phyloP scores from a whole-genome alignment of 2,113 vertebrate genomes.

The Dryoscopus gambensis region DNA sequence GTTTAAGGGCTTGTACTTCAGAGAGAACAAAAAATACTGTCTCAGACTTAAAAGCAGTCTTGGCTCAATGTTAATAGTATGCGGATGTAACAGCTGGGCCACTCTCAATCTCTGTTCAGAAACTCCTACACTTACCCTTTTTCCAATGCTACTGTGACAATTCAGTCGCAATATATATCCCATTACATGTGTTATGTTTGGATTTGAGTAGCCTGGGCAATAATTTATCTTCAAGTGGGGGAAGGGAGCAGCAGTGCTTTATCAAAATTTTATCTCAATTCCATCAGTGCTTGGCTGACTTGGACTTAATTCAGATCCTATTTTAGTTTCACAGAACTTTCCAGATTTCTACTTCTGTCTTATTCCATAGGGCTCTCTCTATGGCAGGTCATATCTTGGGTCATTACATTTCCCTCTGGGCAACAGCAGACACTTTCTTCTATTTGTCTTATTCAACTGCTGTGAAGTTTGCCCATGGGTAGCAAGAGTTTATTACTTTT shows the following conservation, averaged over 20 bases:
- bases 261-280: background rate
- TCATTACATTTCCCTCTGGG: slow-evolving; percentile 70
- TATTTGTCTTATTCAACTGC: slow-evolving; percentile 60
- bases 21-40: background rate
- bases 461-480: slow-evolving; percentile 51
- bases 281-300: background rate
- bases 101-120: background rate
- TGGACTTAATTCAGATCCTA: slow-evolving; percentile 30
- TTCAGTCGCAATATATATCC: background rate
- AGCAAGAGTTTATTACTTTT: slow-evolving; percentile 53
- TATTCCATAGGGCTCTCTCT: slow-evolving; percentile 2
- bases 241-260: background rate
- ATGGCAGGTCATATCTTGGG: slow-evolving; percentile 68
- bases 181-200: background rate
- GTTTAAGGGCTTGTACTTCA: background rate
- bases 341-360: slow-evolving; percentile 7
- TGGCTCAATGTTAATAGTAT: background rate
- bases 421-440: slow-evolving; percentile 47
- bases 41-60: background rate
- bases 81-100: background rate
- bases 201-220: background rate
- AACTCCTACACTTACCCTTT: background rate
- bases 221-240: background rate
- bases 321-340: slow-evolving; percentile 48
- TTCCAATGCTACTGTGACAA: background rate